Evolutionary conservation across 1,140 invertebrate species (phyloP).

Genomic region (Rhopalosiphum maidis): DNA sequence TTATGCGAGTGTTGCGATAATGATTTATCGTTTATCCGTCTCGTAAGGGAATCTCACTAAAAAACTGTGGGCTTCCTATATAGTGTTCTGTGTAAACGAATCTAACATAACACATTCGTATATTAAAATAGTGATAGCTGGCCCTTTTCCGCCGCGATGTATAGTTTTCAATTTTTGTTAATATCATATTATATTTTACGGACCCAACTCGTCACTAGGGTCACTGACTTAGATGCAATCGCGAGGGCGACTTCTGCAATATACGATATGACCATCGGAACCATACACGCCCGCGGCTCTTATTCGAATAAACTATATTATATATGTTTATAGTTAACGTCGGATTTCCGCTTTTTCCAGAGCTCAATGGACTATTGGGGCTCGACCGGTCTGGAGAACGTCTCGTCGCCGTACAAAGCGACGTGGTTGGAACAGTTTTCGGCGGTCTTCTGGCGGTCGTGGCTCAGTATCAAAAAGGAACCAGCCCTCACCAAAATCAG

Average conservation of each 20-base stretch:
- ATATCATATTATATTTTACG: not conserved
- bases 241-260: too few species aligned
- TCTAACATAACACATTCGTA: not conserved
- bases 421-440: conserved; percentile 87
- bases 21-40: not conserved
- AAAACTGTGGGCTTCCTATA: not conserved
- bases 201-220: not conserved
- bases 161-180: not conserved
- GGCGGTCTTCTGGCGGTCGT: conserved; percentile 89
- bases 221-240: not conserved
- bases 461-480: conserved; percentile 86
- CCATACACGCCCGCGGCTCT: too few species aligned
- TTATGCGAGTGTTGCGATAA: not conserved
- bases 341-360: not conserved
- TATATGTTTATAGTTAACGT: not conserved
- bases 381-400: conserved; percentile 59
- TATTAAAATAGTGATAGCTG: too few species aligned
- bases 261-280: not conserved
- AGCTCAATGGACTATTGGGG: conserved; percentile 58
- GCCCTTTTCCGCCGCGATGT: not conserved
- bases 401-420: conserved; percentile 77
- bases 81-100: not conserved
- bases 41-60: not conserved
- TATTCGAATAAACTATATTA: not conserved
- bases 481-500: conserved; percentile 88